These are phyloP conservation scores for Zaprionus capensis DNA, from an alignment of 1,140 invertebrate species.

Conservation along the genomic window DNA sequence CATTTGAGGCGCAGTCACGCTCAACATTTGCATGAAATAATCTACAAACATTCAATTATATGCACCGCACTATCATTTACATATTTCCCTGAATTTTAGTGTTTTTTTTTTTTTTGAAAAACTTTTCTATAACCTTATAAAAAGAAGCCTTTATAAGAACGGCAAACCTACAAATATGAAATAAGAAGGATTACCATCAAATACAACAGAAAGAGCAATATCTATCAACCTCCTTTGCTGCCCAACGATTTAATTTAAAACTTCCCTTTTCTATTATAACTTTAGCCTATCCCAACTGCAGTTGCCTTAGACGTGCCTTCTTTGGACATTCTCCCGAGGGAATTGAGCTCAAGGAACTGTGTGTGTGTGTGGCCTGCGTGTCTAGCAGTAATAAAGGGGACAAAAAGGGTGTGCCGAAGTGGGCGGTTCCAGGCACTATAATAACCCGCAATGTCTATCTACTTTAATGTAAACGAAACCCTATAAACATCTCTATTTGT, in stretches of 20 bases:
- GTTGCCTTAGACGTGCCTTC: neutral
- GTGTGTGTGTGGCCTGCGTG: conserved; percentile 26
- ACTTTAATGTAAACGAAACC: conserved; percentile 25
- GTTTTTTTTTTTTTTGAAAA: too few species aligned
- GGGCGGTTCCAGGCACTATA: conserved; percentile 36
- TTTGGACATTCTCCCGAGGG: neutral
- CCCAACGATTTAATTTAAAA: neutral
- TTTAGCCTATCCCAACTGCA: neutral
- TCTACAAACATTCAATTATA: too few species aligned
- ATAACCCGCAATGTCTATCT: neutral
- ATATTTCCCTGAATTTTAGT: too few species aligned
- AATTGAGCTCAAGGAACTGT: conserved; percentile 29
- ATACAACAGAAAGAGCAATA: neutral
- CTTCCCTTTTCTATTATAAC: neutral
- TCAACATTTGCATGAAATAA: too few species aligned
- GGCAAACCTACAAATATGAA: neutral
- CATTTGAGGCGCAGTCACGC: too few species aligned
- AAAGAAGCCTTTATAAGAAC: too few species aligned
- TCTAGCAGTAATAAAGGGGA: conserved; percentile 20
- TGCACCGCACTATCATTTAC: too few species aligned
- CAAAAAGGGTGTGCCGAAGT: conserved; percentile 14
- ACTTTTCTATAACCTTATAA: too few species aligned
- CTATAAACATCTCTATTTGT: conserved; percentile 27
- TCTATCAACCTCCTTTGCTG: neutral
- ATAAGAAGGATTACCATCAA: too few species aligned